Percentiles rank a stretch among this genome's conserved stretches.
phyloP scores from a whole-genome alignment of 1,140 invertebrate genomes.

The Stenopsyche tienmushanensis region DNA sequence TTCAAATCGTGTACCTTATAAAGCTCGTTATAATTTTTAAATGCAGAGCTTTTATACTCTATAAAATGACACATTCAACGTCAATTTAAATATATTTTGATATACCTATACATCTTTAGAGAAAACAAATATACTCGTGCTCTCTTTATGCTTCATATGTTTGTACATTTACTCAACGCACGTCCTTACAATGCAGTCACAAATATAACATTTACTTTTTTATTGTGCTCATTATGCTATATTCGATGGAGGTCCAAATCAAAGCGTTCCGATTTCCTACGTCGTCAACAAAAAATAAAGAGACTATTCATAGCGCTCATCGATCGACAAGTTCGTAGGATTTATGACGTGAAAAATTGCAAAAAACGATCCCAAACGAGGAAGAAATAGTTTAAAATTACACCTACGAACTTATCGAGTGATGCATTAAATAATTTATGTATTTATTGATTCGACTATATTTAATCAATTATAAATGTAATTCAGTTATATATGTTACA shows the following conservation, averaged over 20 bases:
- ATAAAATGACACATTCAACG: constrained; percentile 22
- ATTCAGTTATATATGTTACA: no score
- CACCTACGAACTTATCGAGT: no score
- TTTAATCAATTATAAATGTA: no score
- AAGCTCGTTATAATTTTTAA: constrained; percentile 7
- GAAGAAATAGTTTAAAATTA: no score
- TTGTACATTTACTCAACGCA: constrained; percentile 9
- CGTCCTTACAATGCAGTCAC: neutral
- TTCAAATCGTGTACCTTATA: neutral
- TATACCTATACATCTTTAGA: neutral
- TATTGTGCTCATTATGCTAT: neutral
- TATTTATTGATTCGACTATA: no score
- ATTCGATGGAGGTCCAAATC: neutral
- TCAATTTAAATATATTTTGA: constrained; percentile 8
- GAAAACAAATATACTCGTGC: neutral
- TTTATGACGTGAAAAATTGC: no score
- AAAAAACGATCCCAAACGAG: no score
- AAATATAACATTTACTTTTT: constrained; percentile 5
- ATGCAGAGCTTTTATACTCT: constrained; percentile 16
- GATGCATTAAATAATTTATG: no score
- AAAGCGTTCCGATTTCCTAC: neutral
- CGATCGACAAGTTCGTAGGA: no score
- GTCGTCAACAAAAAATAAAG: no score
- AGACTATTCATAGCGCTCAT: no score
- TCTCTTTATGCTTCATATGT: neutral